Base-by-base conservation (phyloP, 2,888 invertebrate genomes). In the Synergus japonicus region DNA sequence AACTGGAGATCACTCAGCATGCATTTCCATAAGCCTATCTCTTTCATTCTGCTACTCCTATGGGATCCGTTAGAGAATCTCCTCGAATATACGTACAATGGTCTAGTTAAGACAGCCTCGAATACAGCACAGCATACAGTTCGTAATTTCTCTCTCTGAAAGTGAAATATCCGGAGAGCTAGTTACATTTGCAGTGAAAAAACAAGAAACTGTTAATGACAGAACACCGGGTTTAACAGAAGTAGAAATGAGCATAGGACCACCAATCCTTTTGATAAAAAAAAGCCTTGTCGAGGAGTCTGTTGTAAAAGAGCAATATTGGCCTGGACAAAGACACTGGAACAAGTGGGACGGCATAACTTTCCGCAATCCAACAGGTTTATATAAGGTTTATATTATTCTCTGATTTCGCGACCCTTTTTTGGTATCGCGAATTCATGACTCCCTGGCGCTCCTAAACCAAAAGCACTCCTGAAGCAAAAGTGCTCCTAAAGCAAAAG, bases 401-500 rank as follows among this genome's bases (percentile, higher is more conserved):
- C 73, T 73, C 73, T 73, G 73, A 73, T 73, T 73, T 37, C n/a
- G 73, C 54, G 54, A 73, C 73, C 69, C 49, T 37, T 22, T 22
- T 22, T 46, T 29, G 46, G 49, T 69, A 69, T 69, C 49, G 49
- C 43, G 66, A 7, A 22, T 76, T 76, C 78, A 78, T 63, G 79
- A 81, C 84, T 82, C 81, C 81, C 79, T 76, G 78, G 54, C 79
- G 76, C 84, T 82, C 83, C 76, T 83, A 81, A 81, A 83, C 80
- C 80, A 83, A 80, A 82, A 82, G 77, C 49, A 22, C 77, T 63
- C 77, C 76, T 83, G 80, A 81, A 83, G 81, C 80, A 83, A 80
- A 82, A 82, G 54, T 78, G 76, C 84, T 82, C 83, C 76, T 83
- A 81, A 81, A 83, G 81, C 80, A 83, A 80, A 82, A 82, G 77